These are phyloP conservation scores for Corythornis leucogaster DNA, from an alignment of 2,797 vertebrate genomes.

Conservation along the genomic window DNA sequence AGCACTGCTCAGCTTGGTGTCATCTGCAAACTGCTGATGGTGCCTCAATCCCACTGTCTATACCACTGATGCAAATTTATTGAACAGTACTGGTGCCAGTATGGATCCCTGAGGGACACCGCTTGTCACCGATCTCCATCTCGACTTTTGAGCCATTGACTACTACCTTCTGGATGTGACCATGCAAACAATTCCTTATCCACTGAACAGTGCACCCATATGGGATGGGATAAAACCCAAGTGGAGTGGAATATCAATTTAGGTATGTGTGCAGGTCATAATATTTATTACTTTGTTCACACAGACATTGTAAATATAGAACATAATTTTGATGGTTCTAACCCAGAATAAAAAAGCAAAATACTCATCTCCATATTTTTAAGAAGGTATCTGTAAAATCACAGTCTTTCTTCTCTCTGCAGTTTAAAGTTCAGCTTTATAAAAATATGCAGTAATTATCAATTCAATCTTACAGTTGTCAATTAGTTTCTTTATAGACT, in stretches of 20 bases:
- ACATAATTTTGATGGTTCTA: not conserved
- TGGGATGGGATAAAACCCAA: not conserved
- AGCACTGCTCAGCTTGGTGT: too few species aligned
- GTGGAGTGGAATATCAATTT: not conserved
- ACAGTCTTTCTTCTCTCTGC: not conserved
- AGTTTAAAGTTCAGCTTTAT: not conserved
- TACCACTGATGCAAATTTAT: too few species aligned
- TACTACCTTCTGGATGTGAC: too few species aligned
- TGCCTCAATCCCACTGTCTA: too few species aligned
- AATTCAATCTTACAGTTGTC: not conserved
- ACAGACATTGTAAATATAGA: not conserved
- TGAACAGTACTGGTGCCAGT: too few species aligned
- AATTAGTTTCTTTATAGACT: conserved; percentile 50
- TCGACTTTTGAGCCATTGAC: too few species aligned
- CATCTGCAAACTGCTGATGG: too few species aligned
- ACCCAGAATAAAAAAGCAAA: not conserved
- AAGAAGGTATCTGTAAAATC: not conserved
- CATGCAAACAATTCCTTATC: too few species aligned
- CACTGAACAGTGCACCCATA: not conserved
- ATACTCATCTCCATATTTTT: not conserved
- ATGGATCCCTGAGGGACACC: too few species aligned
- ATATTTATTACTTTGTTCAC: not conserved
- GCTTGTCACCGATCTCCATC: too few species aligned
- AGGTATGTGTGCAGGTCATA: not conserved
- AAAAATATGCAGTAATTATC: not conserved